Conservation (phyloP, 2,797 vertebrate genomes). For the Holocentrus rufus region DNA sequence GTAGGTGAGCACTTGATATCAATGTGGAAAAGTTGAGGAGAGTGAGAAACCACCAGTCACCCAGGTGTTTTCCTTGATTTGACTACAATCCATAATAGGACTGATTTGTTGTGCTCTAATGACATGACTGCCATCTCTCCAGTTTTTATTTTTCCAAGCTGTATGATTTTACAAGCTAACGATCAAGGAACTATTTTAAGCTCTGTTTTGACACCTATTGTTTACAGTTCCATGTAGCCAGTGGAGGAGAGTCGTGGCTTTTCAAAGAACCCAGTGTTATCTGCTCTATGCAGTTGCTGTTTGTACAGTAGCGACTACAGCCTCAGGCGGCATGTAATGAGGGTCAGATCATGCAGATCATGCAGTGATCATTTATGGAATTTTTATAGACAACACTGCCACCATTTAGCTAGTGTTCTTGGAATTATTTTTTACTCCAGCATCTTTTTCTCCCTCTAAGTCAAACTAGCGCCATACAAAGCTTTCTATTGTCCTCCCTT, state of each 20-base stretch:
- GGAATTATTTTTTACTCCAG: conserved; percentile 1
- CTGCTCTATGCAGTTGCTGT: not conserved
- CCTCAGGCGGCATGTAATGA: not conserved
- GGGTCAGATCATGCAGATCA: not conserved
- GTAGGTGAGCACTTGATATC: conserved; percentile 85
- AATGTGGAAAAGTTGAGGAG: conserved; percentile 57
- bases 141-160: conserved; percentile 9
- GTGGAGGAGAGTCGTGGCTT: not conserved
- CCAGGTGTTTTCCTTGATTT: conserved; percentile 30
- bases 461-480: not conserved
- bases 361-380: too few species aligned
- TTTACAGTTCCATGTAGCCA: not conserved
- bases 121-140: not conserved
- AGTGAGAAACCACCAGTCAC: conserved; percentile 28
- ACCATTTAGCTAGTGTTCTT: not conserved
- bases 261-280: not conserved
- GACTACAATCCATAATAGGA: conserved; percentile 9
- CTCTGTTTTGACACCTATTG: not conserved
- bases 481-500: not conserved
- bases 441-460: not conserved
- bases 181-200: not conserved
- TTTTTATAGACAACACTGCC: not conserved
- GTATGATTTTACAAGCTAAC: conserved; percentile 10
- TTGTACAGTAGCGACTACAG: not conserved
- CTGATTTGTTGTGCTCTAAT: conserved; percentile 1